Conservation (phyloP, 2,888 invertebrate species). For the Drosophila buzzatii region DNA sequence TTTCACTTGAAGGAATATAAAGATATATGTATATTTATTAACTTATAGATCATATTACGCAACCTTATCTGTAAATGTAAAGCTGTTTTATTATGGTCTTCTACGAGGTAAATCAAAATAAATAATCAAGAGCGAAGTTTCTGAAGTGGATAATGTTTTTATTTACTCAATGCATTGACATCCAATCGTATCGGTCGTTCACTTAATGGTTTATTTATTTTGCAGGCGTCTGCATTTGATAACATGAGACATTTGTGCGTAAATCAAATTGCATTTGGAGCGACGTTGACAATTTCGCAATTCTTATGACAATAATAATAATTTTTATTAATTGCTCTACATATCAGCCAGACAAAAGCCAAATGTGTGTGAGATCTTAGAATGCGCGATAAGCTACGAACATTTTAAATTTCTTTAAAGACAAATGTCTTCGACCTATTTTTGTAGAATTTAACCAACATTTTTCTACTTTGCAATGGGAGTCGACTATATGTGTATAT, state of each 20-base stretch:
- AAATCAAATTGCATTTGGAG: constrained; percentile 56
- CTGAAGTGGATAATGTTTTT: neutral
- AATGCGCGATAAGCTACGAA: constrained; percentile 20
- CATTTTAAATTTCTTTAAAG: neutral
- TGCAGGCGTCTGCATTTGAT: constrained; percentile 59
- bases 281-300: constrained; percentile 22
- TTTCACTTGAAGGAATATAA: neutral
- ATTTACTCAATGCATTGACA: constrained; percentile 1
- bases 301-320: constrained; percentile 58
- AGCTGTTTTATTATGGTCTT: neutral
- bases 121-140: neutral
- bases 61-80: neutral
- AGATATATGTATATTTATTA: neutral
- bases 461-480: neutral
- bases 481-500: neutral
- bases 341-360: neutral
- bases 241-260: constrained; percentile 48
- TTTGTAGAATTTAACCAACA: neutral
- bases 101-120: neutral
- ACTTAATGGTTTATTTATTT: constrained; percentile 54
- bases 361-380: neutral
- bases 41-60: constrained; percentile 9
- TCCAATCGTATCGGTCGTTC: constrained; percentile 67
- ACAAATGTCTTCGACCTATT: neutral
- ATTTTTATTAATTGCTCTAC: constrained; percentile 60